Percentiles rank a stretch among this genome's conserved stretches.
phyloP scores from a whole-genome alignment of 2,797 vertebrate species.

The Cuniculus paca region DNA sequence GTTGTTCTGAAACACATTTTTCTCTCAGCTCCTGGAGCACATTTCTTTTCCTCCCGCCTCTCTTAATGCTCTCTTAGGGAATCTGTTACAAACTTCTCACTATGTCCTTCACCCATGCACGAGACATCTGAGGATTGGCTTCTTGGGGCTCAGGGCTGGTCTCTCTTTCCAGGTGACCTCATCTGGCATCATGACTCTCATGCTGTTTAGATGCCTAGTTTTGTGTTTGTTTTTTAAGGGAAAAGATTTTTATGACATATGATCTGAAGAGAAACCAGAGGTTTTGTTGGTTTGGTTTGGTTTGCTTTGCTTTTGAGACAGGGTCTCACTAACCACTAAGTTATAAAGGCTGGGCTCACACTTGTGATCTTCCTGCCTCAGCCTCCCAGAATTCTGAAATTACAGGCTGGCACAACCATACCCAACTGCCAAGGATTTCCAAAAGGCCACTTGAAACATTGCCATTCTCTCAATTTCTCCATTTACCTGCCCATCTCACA shows the following conservation, averaged over 20 bases:
- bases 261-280: neutral
- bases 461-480: neutral
- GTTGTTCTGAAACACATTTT: neutral
- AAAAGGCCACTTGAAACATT: neutral
- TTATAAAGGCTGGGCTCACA: neutral
- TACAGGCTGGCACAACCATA: neutral
- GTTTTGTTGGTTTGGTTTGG: neutral
- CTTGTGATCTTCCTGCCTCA: neutral
- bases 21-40: neutral
- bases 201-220: neutral
- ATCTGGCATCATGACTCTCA: neutral
- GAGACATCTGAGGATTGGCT: neutral
- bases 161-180: neutral
- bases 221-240: neutral
- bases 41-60: neutral
- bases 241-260: neutral
- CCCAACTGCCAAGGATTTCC: neutral
- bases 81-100: neutral
- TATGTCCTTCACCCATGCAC: neutral
- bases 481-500: neutral
- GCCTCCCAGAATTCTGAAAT: neutral
- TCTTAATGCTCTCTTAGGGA: neutral
- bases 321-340: neutral
- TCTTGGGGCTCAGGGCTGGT: fast-evolving
- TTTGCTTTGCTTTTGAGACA: neutral